Percentiles rank a stretch among this genome's conserved stretches.
phyloP scores from a whole-genome alignment of 2,797 vertebrate species.

The Intellagama lesueurii region DNA sequence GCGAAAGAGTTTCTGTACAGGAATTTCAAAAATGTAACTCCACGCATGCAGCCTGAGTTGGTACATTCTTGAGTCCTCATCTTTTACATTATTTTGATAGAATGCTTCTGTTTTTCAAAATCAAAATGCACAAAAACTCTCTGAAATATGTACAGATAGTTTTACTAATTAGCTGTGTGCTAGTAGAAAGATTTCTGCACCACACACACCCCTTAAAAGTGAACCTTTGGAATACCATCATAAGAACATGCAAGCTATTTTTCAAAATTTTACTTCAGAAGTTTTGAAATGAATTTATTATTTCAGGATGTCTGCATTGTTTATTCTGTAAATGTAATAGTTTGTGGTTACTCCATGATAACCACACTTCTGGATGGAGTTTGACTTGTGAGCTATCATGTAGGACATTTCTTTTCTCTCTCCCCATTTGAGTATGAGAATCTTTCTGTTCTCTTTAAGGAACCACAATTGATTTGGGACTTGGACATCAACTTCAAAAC shows the following conservation, averaged over 20 bases:
- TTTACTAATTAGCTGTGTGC: background rate
- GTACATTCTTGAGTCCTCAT: background rate
- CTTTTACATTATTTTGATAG: background rate
- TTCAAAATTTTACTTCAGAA: background rate
- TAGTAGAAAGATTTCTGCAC: background rate
- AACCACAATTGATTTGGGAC: constrained; percentile 44
- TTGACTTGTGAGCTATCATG: constrained; percentile 22
- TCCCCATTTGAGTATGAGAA: constrained; percentile 35
- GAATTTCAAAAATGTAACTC: background rate
- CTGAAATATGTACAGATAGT: background rate
- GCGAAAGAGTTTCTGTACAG: background rate
- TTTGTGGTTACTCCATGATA: constrained; percentile 31
- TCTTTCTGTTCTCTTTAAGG: constrained; percentile 21
- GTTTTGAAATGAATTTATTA: constrained; percentile 25
- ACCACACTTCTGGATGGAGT: constrained; percentile 28
- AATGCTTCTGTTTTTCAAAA: background rate
- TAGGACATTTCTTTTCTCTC: background rate
- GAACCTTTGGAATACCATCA: background rate
- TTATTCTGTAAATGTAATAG: constrained; percentile 14
- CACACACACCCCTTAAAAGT: background rate
- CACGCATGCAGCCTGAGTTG: background rate
- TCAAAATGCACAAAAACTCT: background rate
- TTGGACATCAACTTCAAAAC: constrained; percentile 48
- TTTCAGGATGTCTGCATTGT: constrained; percentile 16
- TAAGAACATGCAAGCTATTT: background rate